Evolutionary conservation across 2,797 vertebrate genomes (phyloP).

Genomic region (Chaunax sp.): DNA sequence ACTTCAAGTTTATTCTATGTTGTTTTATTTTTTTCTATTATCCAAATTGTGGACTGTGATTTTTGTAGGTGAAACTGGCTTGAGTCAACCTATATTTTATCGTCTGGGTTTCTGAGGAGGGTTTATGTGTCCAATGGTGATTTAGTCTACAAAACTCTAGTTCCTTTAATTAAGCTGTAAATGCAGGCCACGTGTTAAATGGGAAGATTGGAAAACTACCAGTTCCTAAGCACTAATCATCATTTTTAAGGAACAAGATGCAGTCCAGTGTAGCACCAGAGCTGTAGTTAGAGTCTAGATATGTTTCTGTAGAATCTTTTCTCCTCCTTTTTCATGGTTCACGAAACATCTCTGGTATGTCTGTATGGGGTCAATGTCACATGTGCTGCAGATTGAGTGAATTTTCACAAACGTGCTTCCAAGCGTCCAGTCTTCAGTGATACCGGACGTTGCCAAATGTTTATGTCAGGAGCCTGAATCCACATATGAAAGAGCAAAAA

Average conservation of each 20-base stretch:
- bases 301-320: not conserved
- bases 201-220: constrained; percentile 10
- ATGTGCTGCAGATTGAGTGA: not conserved
- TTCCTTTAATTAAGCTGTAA: constrained; percentile 11
- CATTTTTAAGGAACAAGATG: constrained; percentile 10
- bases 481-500: not conserved
- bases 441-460: too few species aligned
- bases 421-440: not conserved
- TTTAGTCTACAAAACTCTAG: constrained; percentile 1
- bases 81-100: constrained; percentile 9
- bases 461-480: not conserved
- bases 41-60: not conserved
- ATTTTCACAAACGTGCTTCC: not conserved
- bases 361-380: not conserved
- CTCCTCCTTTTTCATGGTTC: not conserved
- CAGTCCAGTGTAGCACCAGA: not conserved
- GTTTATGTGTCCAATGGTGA: constrained; percentile 4
- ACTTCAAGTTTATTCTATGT: not conserved
- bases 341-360: constrained; percentile 2
- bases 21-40: not conserved
- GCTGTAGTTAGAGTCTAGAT: not conserved
- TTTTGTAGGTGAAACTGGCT: constrained; percentile 4
- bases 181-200: constrained; percentile 16
- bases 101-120: not conserved
- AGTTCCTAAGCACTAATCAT: constrained; percentile 1